Evolutionary conservation across 2,888 invertebrate genomes (phyloP).

Genomic region (Drosophila nigritarsus): DNA sequence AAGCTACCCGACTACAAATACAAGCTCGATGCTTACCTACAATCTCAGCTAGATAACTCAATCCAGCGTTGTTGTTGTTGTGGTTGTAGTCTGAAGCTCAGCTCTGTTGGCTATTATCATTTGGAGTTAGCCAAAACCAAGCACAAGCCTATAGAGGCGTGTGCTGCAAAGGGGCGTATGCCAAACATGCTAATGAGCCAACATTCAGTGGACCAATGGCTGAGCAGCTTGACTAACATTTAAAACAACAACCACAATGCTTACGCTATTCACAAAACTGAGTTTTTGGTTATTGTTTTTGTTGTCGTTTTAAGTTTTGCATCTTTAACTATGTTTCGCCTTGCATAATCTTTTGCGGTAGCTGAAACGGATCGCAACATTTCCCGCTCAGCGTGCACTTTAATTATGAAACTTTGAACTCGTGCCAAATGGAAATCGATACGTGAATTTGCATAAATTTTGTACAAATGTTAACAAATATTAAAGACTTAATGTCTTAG

Average conservation of each 20-base stretch:
- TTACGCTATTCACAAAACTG: constrained; percentile 57
- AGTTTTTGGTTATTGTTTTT: constrained; percentile 51
- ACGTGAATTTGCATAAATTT: constrained; percentile 66
- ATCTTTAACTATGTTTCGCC: constrained; percentile 49
- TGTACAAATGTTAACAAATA: constrained; percentile 47
- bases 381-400: constrained; percentile 59
- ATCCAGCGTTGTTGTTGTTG: constrained; percentile 29
- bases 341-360: constrained; percentile 74
- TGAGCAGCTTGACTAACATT: constrained; percentile 60
- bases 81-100: neutral
- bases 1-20: constrained; percentile 38
- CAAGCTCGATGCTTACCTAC: constrained; percentile 34
- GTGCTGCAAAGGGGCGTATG: constrained; percentile 73
- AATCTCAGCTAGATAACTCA: constrained; percentile 73
- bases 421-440: constrained; percentile 74
- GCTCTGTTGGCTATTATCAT: constrained; percentile 58
- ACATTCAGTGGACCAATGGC: constrained; percentile 72
- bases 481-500: constrained; percentile 15
- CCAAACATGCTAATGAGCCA: constrained; percentile 80
- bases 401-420: constrained; percentile 71
- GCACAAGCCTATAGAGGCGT: constrained; percentile 62
- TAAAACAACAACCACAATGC: constrained; percentile 50
- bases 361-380: constrained; percentile 61
- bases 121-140: constrained; percentile 17
- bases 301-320: constrained; percentile 47